Evolutionary conservation across 2,888 invertebrate species (phyloP), one percentile per base, ranked within the genome.

Genomic region (Trichopria drosophilae): DNA sequence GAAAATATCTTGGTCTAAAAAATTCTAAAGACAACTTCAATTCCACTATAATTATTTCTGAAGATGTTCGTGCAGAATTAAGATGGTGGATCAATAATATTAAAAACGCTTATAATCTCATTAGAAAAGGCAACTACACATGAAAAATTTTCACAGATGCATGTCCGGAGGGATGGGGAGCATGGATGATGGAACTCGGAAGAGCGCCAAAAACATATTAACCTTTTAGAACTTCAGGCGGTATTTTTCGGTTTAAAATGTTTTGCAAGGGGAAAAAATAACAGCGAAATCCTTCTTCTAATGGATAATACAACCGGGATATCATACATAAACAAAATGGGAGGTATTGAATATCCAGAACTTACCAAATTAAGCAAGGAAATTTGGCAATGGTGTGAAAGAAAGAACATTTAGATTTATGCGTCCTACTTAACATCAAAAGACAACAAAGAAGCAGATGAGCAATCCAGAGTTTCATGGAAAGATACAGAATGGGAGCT

Each of bases 61-160:
- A 23, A 16, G 22, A 46, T 10, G 6, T 47, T 15, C 4, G 26
- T 4, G n/a, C 29, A 2, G 50, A 56, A 16, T 24, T 57, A 1
- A 1, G 32, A 1, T 53, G 57, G 51, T 53, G 47, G 54, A 23
- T 26, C 7, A 12, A 26, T 7, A 44, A 49, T 31, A 44, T 57
- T 6, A 3, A 15, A 1, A 18, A 12, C 3, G 35, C 45, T 12
- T 20, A 29, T 3, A 41, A 26, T 9, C 24, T 35, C 3, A 55
- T 49, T n/a, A 53, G 40, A 32, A 24, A 19, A 7, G 26, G 24
- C 3, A 31, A 40, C 7, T 47, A 19, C 29, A 20, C 39, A 3
- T 12, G 29, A 36, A 49, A 46, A 26, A 49, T 55, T 36, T 51
- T 47, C 32, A 37, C 51, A 16, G 57, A 57, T 26, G 46, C 54